Base-by-base conservation (phyloP, 2,113 vertebrate species). In the Oplegnathus fasciatus region DNA sequence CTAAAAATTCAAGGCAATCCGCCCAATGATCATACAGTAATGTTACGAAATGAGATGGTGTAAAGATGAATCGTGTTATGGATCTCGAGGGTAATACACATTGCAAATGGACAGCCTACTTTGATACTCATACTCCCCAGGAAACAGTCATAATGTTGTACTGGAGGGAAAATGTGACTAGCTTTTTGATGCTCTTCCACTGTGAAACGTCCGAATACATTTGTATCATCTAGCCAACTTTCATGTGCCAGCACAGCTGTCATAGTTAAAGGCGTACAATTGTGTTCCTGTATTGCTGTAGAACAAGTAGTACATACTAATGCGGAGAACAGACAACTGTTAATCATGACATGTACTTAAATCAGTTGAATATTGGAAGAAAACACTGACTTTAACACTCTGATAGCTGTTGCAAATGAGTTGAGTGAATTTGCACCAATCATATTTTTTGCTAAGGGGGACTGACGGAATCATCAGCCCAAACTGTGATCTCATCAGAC, bases 401-500 rank as follows among this genome's bases (percentile, higher is more conserved):
- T 18, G 61, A 61, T 46, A 22, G 65, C 57, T 48, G 67, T 66
- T 64, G 70, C 74, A 86, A 85, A 86, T 72, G 77, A 78, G 50
- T 82, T 32, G 44, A 87, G 70, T 80, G 52, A 88, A 88, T 80
- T 82, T 90, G 73, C 44, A 58, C 69, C 74, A 85, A 76, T 86
- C 69, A 71, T 55, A 10, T 54, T 60, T 80, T 83, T 85, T 79
- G 88, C 84, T 85, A 67, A 77, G 58, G 68, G 87, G 68, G 81
- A 85, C 73, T 71, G 80, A 78, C 48, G 75, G 74, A 91, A 87
- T 94, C 91, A 91, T 91, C 90, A 86, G 78, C 79, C 77, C 84
- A 52, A 89, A 88, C 73, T 87, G 71, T 91, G 85, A 91, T 92
- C 92, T 93, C 94, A 94, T 95, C 94, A 95, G 92, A 76, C 66